Conservation (phyloP, 2,888 invertebrate genomes). For the Trichopria drosophilae region DNA sequence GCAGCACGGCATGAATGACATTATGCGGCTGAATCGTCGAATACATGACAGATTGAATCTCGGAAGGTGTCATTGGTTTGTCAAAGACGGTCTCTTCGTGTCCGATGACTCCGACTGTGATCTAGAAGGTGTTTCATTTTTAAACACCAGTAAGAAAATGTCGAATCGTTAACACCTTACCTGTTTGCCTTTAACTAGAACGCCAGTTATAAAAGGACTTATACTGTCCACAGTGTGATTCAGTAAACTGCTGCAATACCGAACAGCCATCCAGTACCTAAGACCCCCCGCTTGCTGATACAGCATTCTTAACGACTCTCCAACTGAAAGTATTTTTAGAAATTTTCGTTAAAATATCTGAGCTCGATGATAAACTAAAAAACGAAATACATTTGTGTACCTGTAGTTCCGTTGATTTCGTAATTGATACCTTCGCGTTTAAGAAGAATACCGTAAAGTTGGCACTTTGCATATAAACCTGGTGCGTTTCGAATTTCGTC, state of each 20-base stretch:
- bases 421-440: constrained; percentile 81
- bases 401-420: constrained; percentile 65
- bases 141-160: background rate
- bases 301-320: constrained; percentile 70
- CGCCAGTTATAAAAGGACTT: constrained; percentile 96
- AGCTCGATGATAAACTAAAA: constrained; percentile 8
- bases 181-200: constrained; percentile 97
- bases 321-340: constrained; percentile 63
- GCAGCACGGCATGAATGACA: constrained; percentile 87
- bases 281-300: constrained; percentile 84
- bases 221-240: constrained; percentile 96
- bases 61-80: constrained; percentile 95
- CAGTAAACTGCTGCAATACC: constrained; percentile 91
- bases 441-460: constrained; percentile 80
- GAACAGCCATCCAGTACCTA: constrained; percentile 89
- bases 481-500: constrained; percentile 70
- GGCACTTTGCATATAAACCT: constrained; percentile 78
- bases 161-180: constrained; percentile 57
- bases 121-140: constrained; percentile 55
- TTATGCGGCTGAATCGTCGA: constrained; percentile 86
- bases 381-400: constrained; percentile 38
- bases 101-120: constrained; percentile 92
- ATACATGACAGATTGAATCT: constrained; percentile 92
- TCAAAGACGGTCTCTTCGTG: constrained; percentile 95
- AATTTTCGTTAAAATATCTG: constrained; percentile 9